Base-by-base conservation (phyloP, 2,888 invertebrate genomes). In the Cerastis rubricosa region DNA sequence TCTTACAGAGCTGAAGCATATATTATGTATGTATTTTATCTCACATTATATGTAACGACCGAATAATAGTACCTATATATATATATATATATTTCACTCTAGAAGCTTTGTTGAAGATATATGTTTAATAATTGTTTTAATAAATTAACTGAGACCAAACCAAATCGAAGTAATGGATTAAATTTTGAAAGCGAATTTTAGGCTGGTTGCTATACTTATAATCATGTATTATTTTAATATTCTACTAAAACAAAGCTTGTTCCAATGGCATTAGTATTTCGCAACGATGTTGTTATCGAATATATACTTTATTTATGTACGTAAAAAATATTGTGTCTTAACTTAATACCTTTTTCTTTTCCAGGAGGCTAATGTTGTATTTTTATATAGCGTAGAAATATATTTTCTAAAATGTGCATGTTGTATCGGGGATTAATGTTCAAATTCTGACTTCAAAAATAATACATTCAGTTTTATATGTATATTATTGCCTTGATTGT, bases 381-480 rank as follows among this genome's bases (percentile, higher is more conserved):
- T 81, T 61, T 71, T 51, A 68, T 73, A 57, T 69, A 59, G 40
- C 49, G 47, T 66, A 61, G 51, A 47, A 22, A 54, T 54, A 45
- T 71, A 61, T 66, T 71, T 70, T 65, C n/a, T 78, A 70, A 61
- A 80, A 67, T 43, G 29, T 88, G 87, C 88, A 87, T 87, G 89
- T 79, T 72, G 12, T 76, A 69, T 65, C 43, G 49, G 76, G 87
- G 77, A 17, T 43, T 22, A 57, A 71, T 35, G 11, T 64, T 57
- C 5, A 40, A 51, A 78, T 51, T 57, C 19, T 59, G 35, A 65
- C 43, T 67, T 59, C 3, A 54, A n/a, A n/a, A 65, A 45, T 59
- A 59, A 63, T 25, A 59, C 22, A 54, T 54, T 4, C 14, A 9
- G 45, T 81, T 9, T 22, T 35, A 35, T 35, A 35, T n/a, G 25